These are phyloP conservation scores for Tipula helvola DNA, from an alignment of 2,888 invertebrate species.

Conservation along the genomic window DNA sequence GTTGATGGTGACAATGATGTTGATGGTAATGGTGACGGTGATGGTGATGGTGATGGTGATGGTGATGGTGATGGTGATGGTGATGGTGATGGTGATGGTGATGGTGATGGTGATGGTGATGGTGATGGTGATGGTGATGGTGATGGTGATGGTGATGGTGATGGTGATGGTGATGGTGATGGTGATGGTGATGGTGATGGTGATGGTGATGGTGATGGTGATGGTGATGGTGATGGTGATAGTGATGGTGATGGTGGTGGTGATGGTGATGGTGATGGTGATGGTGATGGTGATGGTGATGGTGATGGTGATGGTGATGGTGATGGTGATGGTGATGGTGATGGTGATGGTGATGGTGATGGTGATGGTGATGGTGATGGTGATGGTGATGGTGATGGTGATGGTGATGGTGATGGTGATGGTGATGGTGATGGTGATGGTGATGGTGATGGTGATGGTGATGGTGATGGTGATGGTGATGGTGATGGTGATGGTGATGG, in stretches of 20 bases:
- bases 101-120: slow-evolving; percentile 8
- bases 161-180: slow-evolving; percentile 11
- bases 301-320: slow-evolving; percentile 10
- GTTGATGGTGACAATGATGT: too few species aligned
- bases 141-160: slow-evolving; percentile 12
- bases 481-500: slow-evolving; percentile 4
- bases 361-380: slow-evolving; percentile 10
- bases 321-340: slow-evolving; percentile 12
- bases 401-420: slow-evolving; percentile 12
- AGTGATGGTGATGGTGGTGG: too few species aligned
- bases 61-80: too few species aligned
- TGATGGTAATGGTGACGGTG: too few species aligned
- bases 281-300: slow-evolving; percentile 8
- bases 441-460: slow-evolving; percentile 11
- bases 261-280: slow-evolving; percentile 19
- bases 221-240: slow-evolving; percentile 15
- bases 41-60: too few species aligned
- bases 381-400: slow-evolving; percentile 11
- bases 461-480: slow-evolving; percentile 4
- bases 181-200: slow-evolving; percentile 10
- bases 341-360: slow-evolving; percentile 11
- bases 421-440: slow-evolving; percentile 12
- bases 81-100: slow-evolving; percentile 19
- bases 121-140: slow-evolving; percentile 10
- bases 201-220: slow-evolving; percentile 11